Conservation (phyloP, 1,140 invertebrate genomes). For the Melanaphis sacchari region DNA sequence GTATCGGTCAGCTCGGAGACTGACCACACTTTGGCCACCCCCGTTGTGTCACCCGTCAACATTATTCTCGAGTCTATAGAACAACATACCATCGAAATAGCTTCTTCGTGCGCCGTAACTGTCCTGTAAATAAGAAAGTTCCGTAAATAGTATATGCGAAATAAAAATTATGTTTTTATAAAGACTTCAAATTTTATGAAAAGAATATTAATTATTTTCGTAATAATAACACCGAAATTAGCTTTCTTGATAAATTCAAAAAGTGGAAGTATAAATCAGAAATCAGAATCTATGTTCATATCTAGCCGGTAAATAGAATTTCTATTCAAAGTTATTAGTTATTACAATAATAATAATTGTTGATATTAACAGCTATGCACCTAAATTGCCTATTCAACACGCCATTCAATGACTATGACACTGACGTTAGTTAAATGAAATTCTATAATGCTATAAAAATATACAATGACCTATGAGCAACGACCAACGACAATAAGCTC, state of each 20-base stretch:
- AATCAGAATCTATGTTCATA: background rate
- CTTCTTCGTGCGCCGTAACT: constrained; percentile 59
- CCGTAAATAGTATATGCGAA: background rate
- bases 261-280: background rate
- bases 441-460: background rate
- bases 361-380: background rate
- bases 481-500: no score
- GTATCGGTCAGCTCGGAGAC: constrained; percentile 19
- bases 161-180: background rate
- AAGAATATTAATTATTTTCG: background rate
- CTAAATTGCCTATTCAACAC: constrained; percentile 17
- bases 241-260: background rate
- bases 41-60: constrained; percentile 59
- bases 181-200: background rate
- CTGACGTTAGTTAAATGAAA: background rate
- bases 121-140: background rate
- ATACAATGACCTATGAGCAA: background rate
- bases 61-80: constrained; percentile 59
- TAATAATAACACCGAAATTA: background rate
- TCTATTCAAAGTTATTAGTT: background rate
- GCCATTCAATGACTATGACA: background rate
- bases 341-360: background rate
- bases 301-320: background rate
- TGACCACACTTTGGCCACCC: constrained; percentile 59
- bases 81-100: constrained; percentile 59